Conservation (phyloP, 2,113 vertebrate species). For the Macrotus californicus region DNA sequence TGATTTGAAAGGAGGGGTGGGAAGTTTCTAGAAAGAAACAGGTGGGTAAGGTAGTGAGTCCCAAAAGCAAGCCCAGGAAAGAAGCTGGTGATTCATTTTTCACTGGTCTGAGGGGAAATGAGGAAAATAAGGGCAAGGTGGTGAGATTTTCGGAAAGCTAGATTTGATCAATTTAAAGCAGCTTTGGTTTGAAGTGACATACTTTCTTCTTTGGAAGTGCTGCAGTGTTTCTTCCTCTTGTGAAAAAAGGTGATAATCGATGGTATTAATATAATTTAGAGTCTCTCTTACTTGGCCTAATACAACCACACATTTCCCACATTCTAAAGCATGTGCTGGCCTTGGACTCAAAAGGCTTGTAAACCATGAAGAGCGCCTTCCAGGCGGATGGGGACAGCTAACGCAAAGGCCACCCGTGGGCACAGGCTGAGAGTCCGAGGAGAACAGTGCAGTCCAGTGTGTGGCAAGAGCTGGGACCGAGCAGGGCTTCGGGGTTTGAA, state of each 20-base stretch:
- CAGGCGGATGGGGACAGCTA: rapidly evolving
- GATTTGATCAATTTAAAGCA: not conserved
- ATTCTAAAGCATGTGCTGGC: not conserved
- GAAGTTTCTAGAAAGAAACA: not conserved
- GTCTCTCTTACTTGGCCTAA: not conserved
- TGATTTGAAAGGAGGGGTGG: not conserved
- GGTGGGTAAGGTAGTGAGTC: not conserved
- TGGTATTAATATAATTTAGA: not conserved
- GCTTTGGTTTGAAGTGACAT: not conserved
- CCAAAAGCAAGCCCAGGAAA: not conserved
- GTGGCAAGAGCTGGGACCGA: not conserved
- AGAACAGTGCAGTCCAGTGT: rapidly evolving
- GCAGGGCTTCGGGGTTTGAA: not conserved
- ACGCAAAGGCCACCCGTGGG: not conserved
- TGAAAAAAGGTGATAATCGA: not conserved
- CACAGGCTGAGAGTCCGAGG: rapidly evolving
- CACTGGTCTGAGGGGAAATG: not conserved
- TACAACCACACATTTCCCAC: not conserved
- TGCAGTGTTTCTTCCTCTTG: not conserved
- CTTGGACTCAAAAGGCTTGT: not conserved
- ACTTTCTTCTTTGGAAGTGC: not conserved
- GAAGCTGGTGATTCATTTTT: not conserved
- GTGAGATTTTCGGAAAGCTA: not conserved
- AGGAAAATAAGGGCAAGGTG: not conserved
- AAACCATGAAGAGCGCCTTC: rapidly evolving